These are phyloP conservation scores for Podarcis raffonei DNA, from an alignment of 2,113 vertebrate genomes.

Conservation along the genomic window DNA sequence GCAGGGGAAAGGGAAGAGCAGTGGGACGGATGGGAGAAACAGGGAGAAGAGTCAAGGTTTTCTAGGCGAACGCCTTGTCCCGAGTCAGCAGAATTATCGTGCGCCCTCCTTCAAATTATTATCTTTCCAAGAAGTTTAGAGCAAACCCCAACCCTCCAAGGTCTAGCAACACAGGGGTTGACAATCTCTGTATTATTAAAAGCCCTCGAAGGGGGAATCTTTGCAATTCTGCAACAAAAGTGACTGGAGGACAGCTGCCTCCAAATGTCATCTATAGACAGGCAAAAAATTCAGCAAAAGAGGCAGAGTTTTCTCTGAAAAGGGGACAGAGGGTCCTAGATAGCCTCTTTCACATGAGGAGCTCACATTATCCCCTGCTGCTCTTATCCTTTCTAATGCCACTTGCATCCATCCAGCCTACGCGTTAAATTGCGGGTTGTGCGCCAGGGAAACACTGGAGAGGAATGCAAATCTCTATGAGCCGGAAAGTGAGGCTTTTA, in stretches of 20 bases:
- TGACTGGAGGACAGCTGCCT: neutral
- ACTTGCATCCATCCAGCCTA: neutral
- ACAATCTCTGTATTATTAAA: constrained; percentile 11
- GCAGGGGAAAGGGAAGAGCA: constrained; percentile 44
- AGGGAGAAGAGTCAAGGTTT: constrained; percentile 30
- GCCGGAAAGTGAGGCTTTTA: constrained; percentile 1
- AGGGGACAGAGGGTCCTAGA: neutral
- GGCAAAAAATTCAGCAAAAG: neutral
- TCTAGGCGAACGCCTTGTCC: constrained; percentile 55
- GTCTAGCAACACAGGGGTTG: neutral
- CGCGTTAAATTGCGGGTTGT: neutral
- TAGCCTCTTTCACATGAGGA: neutral
- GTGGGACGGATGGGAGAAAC: constrained; percentile 45
- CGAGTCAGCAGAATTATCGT: constrained; percentile 56
- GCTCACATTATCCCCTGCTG: neutral
- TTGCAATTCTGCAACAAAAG: neutral
- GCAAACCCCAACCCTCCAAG: neutral
- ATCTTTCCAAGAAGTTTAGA: constrained; percentile 22
- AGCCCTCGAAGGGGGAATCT: neutral
- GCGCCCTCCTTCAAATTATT: constrained; percentile 33
- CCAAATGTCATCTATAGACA: neutral
- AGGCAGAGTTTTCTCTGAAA: neutral
- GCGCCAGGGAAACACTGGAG: neutral
- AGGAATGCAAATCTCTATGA: neutral
- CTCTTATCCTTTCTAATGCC: constrained; percentile 12